Percentiles rank a stretch among this genome's conserved stretches.
Evolutionary conservation across 1,140 invertebrate species (phyloP).

Genomic region (Neodiprion fabricii): DNA sequence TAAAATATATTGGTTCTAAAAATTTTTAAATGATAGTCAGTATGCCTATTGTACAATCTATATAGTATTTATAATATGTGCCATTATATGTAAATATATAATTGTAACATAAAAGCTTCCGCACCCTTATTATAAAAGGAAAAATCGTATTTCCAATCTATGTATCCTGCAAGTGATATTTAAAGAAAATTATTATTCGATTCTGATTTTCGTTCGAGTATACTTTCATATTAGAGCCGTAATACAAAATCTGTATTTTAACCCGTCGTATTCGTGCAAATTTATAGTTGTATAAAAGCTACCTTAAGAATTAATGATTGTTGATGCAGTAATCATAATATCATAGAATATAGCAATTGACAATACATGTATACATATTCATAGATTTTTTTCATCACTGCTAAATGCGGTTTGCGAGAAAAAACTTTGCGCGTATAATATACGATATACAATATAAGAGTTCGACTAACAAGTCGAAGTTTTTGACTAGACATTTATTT

Average conservation of each 20-base stretch:
- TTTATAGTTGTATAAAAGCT: constrained; percentile 50
- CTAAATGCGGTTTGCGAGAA: neutral
- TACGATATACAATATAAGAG: neutral
- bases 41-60: no score
- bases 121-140: no score
- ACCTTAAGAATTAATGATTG: constrained; percentile 55
- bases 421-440: constrained; percentile 21
- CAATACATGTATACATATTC: constrained; percentile 25
- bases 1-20: no score
- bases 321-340: constrained; percentile 36
- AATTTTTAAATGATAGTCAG: no score
- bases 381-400: neutral
- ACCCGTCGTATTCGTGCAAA: constrained; percentile 13
- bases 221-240: constrained; percentile 9
- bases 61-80: no score
- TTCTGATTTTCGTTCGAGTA: neutral
- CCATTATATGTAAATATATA: no score
- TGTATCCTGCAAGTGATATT: no score
- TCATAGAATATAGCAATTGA: constrained; percentile 42
- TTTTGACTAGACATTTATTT: neutral
- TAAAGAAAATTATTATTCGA: no score
- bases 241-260: neutral
- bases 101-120: no score
- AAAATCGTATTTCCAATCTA: no score
- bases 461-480: constrained; percentile 11